Percentiles rank a stretch among this genome's conserved stretches.
Conservation (phyloP, 2,888 invertebrate species). For the Hipparchia sbordonii region DNA sequence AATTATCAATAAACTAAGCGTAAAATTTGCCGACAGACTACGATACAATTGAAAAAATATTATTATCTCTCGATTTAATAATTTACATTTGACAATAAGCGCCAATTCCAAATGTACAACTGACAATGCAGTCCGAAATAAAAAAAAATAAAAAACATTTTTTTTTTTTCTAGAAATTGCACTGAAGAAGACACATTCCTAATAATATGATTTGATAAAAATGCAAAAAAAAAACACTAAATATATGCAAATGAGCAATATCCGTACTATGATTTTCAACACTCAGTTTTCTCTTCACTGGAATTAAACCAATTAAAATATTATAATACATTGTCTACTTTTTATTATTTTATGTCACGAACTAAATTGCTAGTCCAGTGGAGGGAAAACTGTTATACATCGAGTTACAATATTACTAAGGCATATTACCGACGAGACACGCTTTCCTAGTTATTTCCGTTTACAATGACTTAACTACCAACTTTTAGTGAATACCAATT, state of each 20-base stretch:
- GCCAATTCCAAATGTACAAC: constrained; percentile 20
- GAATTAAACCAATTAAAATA: constrained; percentile 3
- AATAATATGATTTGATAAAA: constrained; percentile 19
- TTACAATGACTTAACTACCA: constrained; percentile 6
- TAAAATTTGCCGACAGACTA: constrained; percentile 56
- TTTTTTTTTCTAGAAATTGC: constrained; percentile 28
- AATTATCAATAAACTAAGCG: constrained; percentile 60
- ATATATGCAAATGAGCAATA: constrained; percentile 34
- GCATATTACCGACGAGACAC: constrained; percentile 35
- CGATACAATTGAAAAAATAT: constrained; percentile 66
- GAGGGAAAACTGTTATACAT: constrained; percentile 30
- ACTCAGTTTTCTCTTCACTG: constrained; percentile 25
- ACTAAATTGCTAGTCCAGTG: constrained; percentile 26
- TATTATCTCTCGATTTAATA: constrained; percentile 48
- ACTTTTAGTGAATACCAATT: constrained; percentile 3
- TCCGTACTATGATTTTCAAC: constrained; percentile 25
- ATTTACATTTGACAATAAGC: constrained; percentile 35
- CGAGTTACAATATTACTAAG: constrained; percentile 36
- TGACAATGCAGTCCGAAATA: constrained; percentile 23
- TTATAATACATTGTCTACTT: constrained; percentile 23
- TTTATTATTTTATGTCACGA: constrained; percentile 21
- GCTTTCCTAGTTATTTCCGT: constrained; percentile 12
- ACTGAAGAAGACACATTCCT: constrained; percentile 29
- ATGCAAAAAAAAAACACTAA: background rate
- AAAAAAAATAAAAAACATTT: background rate